phyloP scores from a whole-genome alignment of 2,113 vertebrate species.

The Eublepharis macularius region DNA sequence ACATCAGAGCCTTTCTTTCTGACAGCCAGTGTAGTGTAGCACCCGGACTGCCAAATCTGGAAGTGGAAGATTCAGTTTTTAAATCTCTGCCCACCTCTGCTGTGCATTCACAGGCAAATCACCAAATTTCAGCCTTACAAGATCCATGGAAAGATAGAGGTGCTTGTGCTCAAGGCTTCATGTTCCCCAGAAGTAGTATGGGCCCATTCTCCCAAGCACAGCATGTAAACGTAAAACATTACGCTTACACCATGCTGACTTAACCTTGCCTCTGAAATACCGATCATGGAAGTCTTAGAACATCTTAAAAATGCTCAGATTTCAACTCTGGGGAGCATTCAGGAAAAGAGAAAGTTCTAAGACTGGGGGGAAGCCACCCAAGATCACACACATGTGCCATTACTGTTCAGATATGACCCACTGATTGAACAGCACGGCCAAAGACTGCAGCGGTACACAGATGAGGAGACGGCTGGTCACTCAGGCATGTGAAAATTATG shows the following conservation, averaged over 20 bases:
- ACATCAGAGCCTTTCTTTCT: background rate
- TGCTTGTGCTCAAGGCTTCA: too few species aligned
- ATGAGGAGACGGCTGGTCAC: background rate
- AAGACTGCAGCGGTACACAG: too few species aligned
- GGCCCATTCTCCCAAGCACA: too few species aligned
- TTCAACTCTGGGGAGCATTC: background rate
- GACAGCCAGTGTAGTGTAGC: background rate
- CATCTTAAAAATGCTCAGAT: background rate
- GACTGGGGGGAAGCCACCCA: too few species aligned
- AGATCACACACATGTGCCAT: too few species aligned
- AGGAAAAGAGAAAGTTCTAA: too few species aligned
- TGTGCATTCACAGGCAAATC: background rate
- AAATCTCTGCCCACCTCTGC: background rate
- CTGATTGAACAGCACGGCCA: too few species aligned
- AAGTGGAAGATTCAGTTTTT: background rate
- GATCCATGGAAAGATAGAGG: background rate
- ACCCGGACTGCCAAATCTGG: background rate
- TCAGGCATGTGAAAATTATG: background rate
- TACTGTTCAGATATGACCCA: too few species aligned
- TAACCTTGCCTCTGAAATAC: background rate
- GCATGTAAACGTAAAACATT: background rate
- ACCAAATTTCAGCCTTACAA: background rate
- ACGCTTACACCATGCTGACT: too few species aligned
- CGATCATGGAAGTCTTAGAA: background rate
- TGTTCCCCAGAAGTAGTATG: too few species aligned